These are phyloP conservation scores for Istiophorus platypterus DNA, from an alignment of 2,113 vertebrate species.

Conservation along the genomic window DNA sequence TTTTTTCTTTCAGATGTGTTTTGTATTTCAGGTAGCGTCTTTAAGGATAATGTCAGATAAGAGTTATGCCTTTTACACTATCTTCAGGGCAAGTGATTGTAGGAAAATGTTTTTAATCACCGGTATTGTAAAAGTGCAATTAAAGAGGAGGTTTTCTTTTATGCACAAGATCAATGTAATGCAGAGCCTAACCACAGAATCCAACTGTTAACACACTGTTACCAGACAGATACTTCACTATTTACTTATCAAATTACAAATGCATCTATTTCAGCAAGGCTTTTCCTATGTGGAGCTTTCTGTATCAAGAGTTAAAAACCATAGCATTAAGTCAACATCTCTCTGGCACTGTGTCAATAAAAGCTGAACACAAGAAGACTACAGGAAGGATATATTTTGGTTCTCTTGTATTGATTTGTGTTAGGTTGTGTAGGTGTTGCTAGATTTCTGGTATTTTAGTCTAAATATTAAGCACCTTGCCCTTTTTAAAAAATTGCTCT, in stretches of 20 bases:
- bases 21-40: not conserved
- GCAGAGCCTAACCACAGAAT: slow-evolving; percentile 5
- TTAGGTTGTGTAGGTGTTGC: not conserved
- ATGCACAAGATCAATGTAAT: not conserved
- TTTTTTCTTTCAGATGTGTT: slow-evolving; percentile 5
- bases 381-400: slow-evolving; percentile 12
- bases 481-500: slow-evolving; percentile 17
- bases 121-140: not conserved
- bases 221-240: not conserved
- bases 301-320: not conserved
- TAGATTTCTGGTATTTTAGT: not conserved
- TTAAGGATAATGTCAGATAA: not conserved
- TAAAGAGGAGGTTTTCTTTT: not conserved
- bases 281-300: not conserved
- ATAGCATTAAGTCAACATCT: not conserved
- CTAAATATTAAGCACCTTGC: not conserved
- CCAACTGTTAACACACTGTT: not conserved
- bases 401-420: slow-evolving; percentile 1
- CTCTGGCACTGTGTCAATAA: slow-evolving; percentile 14
- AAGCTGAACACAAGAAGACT: slow-evolving; percentile 8
- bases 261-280: not conserved
- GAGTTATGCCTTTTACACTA: not conserved
- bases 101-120: not conserved
- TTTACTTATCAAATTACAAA: slow-evolving; percentile 8
- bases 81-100: not conserved